Base-by-base conservation (phyloP, 2,113 vertebrate genomes). In the Progne subis region DNA sequence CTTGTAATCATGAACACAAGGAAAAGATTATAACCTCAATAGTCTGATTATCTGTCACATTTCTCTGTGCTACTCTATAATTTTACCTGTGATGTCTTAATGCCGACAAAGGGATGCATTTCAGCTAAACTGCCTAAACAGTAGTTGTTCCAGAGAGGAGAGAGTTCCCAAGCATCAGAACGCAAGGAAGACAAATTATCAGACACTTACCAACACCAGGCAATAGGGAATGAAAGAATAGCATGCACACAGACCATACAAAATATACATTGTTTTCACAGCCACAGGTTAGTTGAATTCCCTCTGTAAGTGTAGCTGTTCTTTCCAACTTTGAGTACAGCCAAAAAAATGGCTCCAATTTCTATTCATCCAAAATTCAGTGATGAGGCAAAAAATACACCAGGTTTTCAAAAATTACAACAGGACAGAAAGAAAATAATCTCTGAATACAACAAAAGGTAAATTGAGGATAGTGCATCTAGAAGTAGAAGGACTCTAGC, bases 11-110 rank as follows among this genome's bases (percentile, higher is more conserved):
- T 11, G 61, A 94, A 47, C 79, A 96, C 82, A 91, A 75, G 71
- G 72, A 94, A 78, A 16, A 59, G 59, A 94, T 96, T 92, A 82
- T 47, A 93, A 88, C 72, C 83, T 67, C 49, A 50, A 90, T 8
- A 91, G 88, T 63, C 90, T 90, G 91, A 97, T 97, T 97, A 94
- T 78, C 82, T 92, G 65, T 39, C 34, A 31, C 94, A 96, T 94
- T 88, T 91, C 78, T 88, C 90, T 56, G 6, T 57, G 46, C 49
- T 59, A 13, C 79, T 65, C 15, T 56, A 10, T 96, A 96, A 95
- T 91, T 95, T 95, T 47, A 95, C 49, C 64, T 46, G 68, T 80
- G 96, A 96, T 90, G 78, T 39, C 86, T 93, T 86, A 83, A 70
- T 74, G 77, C 15, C 1, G 2, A 50, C 28, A 10, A 67, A 14